These are phyloP conservation scores for Notamacropus eugenii DNA, from an alignment of 2,797 vertebrate genomes.

Conservation along the genomic window DNA sequence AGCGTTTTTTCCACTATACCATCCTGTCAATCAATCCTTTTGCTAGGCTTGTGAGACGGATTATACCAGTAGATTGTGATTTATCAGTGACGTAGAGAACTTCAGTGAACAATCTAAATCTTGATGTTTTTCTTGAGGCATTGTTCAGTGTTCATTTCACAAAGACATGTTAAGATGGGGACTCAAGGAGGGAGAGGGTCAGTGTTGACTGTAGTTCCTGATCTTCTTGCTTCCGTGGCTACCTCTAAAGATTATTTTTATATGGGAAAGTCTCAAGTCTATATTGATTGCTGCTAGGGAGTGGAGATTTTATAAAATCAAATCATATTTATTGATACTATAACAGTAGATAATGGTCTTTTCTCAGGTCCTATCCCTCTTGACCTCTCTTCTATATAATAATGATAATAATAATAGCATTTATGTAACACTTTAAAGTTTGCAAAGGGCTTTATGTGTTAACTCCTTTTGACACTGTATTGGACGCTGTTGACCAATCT, in stretches of 20 bases:
- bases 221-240: not conserved
- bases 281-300: not conserved
- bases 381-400: not conserved
- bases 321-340: not conserved
- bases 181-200: not conserved
- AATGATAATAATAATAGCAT: not conserved
- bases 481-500: not conserved
- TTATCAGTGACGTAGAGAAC: not conserved
- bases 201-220: not conserved
- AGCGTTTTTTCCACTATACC: not conserved
- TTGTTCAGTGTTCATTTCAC: not conserved
- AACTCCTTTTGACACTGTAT: not conserved
- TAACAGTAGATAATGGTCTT: not conserved
- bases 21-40: not conserved
- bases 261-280: not conserved
- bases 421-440: not conserved
- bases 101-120: not conserved
- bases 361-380: not conserved
- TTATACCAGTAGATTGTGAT: not conserved
- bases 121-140: not conserved
- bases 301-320: not conserved
- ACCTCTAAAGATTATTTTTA: not conserved
- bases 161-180: not conserved
- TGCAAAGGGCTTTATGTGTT: not conserved
- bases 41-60: not conserved